Base-by-base conservation (phyloP, 2,888 invertebrate genomes). In the Dicyrtoma fusca region DNA sequence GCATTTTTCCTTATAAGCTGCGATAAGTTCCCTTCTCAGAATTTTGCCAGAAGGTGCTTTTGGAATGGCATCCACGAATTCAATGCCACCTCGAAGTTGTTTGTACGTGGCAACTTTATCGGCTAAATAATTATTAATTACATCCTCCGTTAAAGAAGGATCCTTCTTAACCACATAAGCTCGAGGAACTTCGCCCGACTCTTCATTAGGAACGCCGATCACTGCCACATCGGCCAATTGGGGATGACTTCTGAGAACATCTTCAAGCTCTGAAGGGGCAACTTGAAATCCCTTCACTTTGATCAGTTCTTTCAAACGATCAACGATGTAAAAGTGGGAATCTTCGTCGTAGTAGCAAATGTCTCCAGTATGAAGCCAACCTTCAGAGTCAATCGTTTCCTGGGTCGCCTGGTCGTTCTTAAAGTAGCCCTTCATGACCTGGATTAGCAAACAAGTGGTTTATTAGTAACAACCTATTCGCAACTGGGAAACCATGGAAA, bases 221-320 rank as follows among this genome's bases (percentile, higher is more conserved):
- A 96, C 94, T 0, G 91, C 95, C 0, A 90, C 92, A 81, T 96
- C 95, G 13, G 86, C 83, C 0, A 97, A 87, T 26, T 87, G 87
- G 0, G 92, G 90, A 83, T 92, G 91, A 53, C 87, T 86, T 74
- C 91, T 87, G 1, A 94, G 82, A 5, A 92, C 81, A 65, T 87
- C 89, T 83, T 95, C 95, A 34, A 95, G 83, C 83, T 95, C 95
- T 0, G 95, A 94, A 21, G 95, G 95, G 8, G 95, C 89, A 10
- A 95, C 94, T 53, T 72, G 72, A 82, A 91, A 89, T 75, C 92
- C 92, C 84, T 92, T 92, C 73, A 69, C 69, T 23, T 69, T 69
- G 45, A 69, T 69, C 1, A 69, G 47, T 82, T 92, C 92, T 83
- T 92, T 92, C 72, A 89, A 89, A 77, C 92, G 86, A 82, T 92